These are phyloP conservation scores for Strongylocentrotus purpuratus DNA, from an alignment of 35 echinoderm and acorn worm species.

Conservation along the genomic window DNA sequence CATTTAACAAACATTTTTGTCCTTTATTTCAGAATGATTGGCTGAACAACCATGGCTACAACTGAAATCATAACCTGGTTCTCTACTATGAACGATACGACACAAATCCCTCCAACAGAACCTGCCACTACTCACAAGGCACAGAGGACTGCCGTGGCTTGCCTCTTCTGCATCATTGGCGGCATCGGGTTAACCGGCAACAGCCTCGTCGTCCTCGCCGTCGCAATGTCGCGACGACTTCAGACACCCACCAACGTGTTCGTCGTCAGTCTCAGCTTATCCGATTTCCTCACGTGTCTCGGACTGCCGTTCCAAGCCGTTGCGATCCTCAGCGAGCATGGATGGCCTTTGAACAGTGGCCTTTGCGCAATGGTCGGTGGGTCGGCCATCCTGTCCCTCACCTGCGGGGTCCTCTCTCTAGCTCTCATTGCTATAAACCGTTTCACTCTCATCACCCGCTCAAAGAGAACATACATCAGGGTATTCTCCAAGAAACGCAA, in stretches of 20 bases:
- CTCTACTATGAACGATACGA: neutral
- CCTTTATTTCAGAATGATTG: neutral
- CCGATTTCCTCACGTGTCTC: slow-evolving; percentile 64
- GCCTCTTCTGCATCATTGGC: slow-evolving; percentile 41
- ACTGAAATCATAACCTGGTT: neutral
- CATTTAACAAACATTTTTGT: neutral
- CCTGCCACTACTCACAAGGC: slow-evolving; percentile 39
- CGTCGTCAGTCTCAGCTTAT: slow-evolving; percentile 73
- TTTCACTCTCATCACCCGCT: slow-evolving; percentile 53
- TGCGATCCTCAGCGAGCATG: slow-evolving; percentile 50
- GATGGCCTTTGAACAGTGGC: slow-evolving; percentile 63
- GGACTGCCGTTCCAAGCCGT: slow-evolving; percentile 50
- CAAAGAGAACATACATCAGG: slow-evolving; percentile 17
- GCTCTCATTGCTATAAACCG: slow-evolving; percentile 77
- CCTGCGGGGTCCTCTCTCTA: slow-evolving; percentile 59
- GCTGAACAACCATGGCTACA: neutral
- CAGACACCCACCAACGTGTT: slow-evolving; percentile 80
- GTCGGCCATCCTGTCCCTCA: slow-evolving; percentile 53
- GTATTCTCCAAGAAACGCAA: slow-evolving; percentile 51
- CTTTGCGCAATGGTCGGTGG: slow-evolving; percentile 63
- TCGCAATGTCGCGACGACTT: slow-evolving; percentile 58
- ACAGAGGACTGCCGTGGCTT: slow-evolving; percentile 57
- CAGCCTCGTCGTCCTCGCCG: slow-evolving; percentile 68
- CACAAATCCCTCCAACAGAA: neutral
- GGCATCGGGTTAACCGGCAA: slow-evolving; percentile 65